These are phyloP conservation scores for Eretmochelys imbricata DNA, from an alignment of 2,113 vertebrate genomes.

Conservation along the genomic window DNA sequence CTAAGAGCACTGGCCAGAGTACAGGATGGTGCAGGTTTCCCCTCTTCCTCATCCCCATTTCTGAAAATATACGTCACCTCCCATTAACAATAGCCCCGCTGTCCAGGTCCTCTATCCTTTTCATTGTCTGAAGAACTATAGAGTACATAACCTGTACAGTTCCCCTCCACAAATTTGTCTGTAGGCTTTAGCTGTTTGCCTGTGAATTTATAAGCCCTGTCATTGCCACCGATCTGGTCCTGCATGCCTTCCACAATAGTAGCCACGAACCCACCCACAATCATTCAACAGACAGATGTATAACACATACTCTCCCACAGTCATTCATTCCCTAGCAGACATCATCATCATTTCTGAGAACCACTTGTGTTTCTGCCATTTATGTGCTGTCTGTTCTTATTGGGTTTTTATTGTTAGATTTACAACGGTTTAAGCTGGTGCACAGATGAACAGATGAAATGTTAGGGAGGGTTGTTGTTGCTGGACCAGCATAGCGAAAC, in stretches of 20 bases:
- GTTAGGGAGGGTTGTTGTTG: conserved; percentile 5
- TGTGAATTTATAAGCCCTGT: not conserved
- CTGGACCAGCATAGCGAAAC: conserved; percentile 4
- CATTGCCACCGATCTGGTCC: not conserved
- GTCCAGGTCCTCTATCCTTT: not conserved
- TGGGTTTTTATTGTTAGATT: conserved; percentile 22
- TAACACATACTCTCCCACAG: not conserved
- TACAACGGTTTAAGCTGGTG: conserved; percentile 32
- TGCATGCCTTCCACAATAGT: not conserved
- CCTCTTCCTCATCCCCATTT: not conserved
- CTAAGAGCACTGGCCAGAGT: conserved; percentile 17
- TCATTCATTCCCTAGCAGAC: not conserved
- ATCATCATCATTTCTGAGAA: not conserved
- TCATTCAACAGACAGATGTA: not conserved
- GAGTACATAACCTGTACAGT: conserved; percentile 9
- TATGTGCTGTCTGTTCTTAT: not conserved
- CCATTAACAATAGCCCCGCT: not conserved
- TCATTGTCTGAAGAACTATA: conserved; percentile 15
- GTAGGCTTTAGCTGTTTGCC: not conserved
- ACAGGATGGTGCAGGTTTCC: conserved; percentile 35
- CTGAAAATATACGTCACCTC: not conserved
- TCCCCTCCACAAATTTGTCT: not conserved
- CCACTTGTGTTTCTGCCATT: not conserved
- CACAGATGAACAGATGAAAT: conserved; percentile 56
- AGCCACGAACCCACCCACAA: not conserved